Evolutionary conservation across 2,113 vertebrate species (phyloP).

Genomic region (Hypanus sabinus): DNA sequence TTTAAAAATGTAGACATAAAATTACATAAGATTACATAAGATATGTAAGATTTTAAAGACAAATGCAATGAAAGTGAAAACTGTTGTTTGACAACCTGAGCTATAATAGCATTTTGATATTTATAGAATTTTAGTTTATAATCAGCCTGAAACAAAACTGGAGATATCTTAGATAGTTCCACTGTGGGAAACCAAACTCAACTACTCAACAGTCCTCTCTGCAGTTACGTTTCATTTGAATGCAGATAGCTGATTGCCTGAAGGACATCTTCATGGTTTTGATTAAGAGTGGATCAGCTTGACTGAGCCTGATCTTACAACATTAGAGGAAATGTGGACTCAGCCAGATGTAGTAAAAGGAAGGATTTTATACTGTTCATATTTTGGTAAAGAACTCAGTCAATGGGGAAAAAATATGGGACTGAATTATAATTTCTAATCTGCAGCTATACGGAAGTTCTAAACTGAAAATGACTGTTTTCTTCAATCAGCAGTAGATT

Average conservation of each 20-base stretch:
- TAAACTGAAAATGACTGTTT: not conserved
- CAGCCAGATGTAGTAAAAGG: conserved; percentile 11
- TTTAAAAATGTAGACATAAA: not conserved
- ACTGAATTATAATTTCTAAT: not conserved
- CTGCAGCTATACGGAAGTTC: not conserved
- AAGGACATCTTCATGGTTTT: conserved; percentile 24
- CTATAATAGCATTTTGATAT: not conserved
- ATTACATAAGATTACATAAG: not conserved
- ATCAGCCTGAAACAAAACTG: not conserved
- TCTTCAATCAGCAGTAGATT: not conserved
- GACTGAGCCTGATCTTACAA: conserved; percentile 26
- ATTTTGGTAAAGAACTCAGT: conserved; percentile 10
- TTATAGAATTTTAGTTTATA: conserved; percentile 15
- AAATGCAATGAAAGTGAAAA: not conserved
- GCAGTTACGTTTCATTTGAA: not conserved
- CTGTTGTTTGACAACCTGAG: not conserved
- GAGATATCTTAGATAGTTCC: not conserved
- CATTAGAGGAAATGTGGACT: not conserved
- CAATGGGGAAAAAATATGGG: not conserved
- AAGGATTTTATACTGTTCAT: not conserved
- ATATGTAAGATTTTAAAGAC: not conserved
- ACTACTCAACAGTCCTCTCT: conserved; percentile 15
- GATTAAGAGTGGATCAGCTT: conserved; percentile 24
- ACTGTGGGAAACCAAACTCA: conserved; percentile 1
- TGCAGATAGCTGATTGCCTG: not conserved